Conservation (phyloP, 1,140 invertebrate genomes). For the Carcinoscorpius rotundicauda region DNA sequence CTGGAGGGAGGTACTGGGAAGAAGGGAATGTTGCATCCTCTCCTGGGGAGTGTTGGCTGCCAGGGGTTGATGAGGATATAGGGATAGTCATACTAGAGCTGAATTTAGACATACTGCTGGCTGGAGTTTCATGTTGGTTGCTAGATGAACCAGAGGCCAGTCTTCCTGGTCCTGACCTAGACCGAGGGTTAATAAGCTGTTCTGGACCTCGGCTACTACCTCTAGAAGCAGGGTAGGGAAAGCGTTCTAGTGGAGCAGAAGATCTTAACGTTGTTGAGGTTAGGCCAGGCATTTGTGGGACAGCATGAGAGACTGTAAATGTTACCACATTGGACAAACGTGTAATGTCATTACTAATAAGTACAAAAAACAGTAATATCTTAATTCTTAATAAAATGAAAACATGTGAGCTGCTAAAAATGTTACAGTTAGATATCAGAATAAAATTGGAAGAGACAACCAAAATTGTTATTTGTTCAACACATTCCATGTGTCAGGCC, state of each 20-base stretch:
- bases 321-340: no score
- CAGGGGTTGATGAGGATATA: constrained; percentile 24
- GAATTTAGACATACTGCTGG: constrained; percentile 31
- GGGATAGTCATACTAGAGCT: constrained; percentile 36
- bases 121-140: constrained; percentile 1
- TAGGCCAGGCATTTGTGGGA: no score
- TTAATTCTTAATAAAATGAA: no score
- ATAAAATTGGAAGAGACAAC: no score
- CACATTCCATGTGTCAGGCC: no score
- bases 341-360: no score
- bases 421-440: no score
- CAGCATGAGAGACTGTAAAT: no score
- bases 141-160: constrained; percentile 18
- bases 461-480: no score
- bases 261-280: constrained; percentile 8
- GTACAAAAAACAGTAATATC: no score
- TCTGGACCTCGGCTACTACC: constrained; percentile 37
- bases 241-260: constrained; percentile 7
- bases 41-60: constrained; percentile 10
- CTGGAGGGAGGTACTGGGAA: constrained; percentile 13
- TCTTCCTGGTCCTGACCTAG: constrained; percentile 28
- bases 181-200: constrained; percentile 30
- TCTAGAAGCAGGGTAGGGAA: constrained; percentile 20
- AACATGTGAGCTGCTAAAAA: no score
- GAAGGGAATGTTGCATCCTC: constrained; percentile 16